Conservation (phyloP, 2,113 vertebrate genomes). For the Syngnathus typhle region DNA sequence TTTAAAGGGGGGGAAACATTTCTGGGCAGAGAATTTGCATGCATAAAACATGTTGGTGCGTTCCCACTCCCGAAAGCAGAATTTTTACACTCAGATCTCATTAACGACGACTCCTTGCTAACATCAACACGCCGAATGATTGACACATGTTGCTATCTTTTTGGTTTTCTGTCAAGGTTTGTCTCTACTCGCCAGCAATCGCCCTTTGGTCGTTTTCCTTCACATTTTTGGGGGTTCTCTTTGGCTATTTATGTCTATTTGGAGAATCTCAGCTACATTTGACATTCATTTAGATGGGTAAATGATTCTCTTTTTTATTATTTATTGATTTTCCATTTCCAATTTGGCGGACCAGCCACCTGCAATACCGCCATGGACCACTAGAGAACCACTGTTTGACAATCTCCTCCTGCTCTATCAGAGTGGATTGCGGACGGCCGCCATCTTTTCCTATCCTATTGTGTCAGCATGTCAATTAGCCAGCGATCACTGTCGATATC, state of each 20-base stretch:
- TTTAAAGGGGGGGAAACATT: background rate
- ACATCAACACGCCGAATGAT: background rate
- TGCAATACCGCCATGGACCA: too few relatives aligned
- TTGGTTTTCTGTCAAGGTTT: background rate
- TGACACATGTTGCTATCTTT: background rate
- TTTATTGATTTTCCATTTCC: too few relatives aligned
- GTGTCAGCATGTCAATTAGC: background rate
- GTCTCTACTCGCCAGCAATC: background rate
- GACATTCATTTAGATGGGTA: too few relatives aligned
- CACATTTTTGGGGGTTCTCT: too few relatives aligned
- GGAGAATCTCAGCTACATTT: too few relatives aligned
- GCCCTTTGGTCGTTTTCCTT: background rate
- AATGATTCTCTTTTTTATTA: too few relatives aligned
- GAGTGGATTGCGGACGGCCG: background rate
- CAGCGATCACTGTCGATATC: background rate
- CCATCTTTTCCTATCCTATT: background rate
- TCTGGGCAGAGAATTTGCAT: background rate
- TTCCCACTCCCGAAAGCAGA: background rate
- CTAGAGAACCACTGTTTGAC: too few relatives aligned
- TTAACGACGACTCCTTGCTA: background rate
- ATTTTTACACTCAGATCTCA: background rate
- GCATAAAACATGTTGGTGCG: background rate
- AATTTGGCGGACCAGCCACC: too few relatives aligned
- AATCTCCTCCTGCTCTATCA: background rate
- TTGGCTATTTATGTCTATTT: too few relatives aligned